Base-by-base conservation (phyloP, 1,140 invertebrate species). In the roundworm (Caenorhabditis elegans) region DNA sequence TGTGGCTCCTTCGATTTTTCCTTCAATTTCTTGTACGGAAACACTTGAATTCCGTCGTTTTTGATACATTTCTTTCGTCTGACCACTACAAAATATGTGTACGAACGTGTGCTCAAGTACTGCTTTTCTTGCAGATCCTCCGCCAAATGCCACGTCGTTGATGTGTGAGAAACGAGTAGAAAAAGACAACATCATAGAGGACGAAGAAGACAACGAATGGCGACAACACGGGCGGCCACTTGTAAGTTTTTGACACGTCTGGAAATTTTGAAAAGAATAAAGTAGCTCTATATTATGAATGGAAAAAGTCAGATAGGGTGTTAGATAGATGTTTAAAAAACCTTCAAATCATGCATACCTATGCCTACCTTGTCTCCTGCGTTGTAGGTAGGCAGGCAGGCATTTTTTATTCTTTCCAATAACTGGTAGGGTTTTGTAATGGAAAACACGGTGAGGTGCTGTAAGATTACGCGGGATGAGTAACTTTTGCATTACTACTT, bases 181-280 rank as follows among this genome's bases (percentile, higher is more conserved):
- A 70, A n/a, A 24, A 53, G 22, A 24, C 22, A 53, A 19, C n/a
- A 70, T 39, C 24, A 60, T 13, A 60, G 31, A 36, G 28, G 55
- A 60, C 36, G 60, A 31, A n/a, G 53, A 60, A 76, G 53, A 39
- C 11, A 34, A 70, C 13, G 53, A 43, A 85, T 85, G 85, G 85
- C 85, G 24, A 85, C 85, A 19, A 85, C 85, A 70, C 36, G 85
- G 26, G 85, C 85, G 19, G 85, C 85, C 22, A 85, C 85, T 34
- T 85, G 85, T 85, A 70, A 85, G 85, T 86, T 39, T 70, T 60
- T 31, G 6, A 8, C 13, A 17, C 15, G 46, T 4, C 3, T 53
- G 49, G 13, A n/a, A 10, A 17, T 60, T 31, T 34, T n/a, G 8
- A 22, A n/a, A 0, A 22, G 10, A 22, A 1, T 31, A 39, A 26